phyloP scores from a whole-genome alignment of 2,113 vertebrate species.

The Megaleporinus macrocephalus region DNA sequence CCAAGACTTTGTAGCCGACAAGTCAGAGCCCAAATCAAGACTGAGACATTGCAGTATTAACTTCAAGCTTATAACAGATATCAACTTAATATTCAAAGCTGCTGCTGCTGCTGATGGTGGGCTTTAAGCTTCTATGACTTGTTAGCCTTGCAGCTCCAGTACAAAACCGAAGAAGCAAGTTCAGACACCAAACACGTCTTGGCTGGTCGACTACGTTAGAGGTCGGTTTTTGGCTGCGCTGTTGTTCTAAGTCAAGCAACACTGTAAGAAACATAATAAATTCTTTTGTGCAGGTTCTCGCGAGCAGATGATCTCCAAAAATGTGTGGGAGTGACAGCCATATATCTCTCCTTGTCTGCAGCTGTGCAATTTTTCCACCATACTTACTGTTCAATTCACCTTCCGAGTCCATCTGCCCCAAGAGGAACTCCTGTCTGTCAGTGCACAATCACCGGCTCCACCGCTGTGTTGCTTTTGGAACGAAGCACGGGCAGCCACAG shows the following conservation, averaged over 20 bases:
- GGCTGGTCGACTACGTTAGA: neutral
- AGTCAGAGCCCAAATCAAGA: no score
- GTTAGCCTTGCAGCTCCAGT: no score
- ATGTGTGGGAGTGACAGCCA: conserved; percentile 56
- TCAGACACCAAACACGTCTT: neutral
- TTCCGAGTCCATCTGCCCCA: conserved; percentile 67
- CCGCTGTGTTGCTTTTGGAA: conserved; percentile 90
- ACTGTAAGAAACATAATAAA: conserved; percentile 2
- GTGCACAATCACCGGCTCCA: conserved; percentile 80
- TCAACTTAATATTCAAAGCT: no score
- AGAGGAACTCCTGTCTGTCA: conserved; percentile 84
- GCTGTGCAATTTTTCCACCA: conserved; percentile 69
- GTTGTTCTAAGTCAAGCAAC: conserved; percentile 3
- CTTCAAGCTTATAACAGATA: no score
- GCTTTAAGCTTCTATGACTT: no score
- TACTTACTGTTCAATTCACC: conserved; percentile 69
- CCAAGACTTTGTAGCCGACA: no score
- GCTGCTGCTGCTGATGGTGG: no score
- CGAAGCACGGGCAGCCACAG: conserved; percentile 72
- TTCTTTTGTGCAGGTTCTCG: conserved; percentile 32
- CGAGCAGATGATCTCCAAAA: conserved; percentile 45
- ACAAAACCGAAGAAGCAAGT: no score
- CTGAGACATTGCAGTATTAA: no score
- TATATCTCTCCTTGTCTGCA: conserved; percentile 65
- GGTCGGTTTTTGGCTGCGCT: neutral